Percentiles rank a stretch among this genome's conserved stretches.
Conservation (phyloP, 2,113 vertebrate species). For the Petrocephalus zakoni region DNA sequence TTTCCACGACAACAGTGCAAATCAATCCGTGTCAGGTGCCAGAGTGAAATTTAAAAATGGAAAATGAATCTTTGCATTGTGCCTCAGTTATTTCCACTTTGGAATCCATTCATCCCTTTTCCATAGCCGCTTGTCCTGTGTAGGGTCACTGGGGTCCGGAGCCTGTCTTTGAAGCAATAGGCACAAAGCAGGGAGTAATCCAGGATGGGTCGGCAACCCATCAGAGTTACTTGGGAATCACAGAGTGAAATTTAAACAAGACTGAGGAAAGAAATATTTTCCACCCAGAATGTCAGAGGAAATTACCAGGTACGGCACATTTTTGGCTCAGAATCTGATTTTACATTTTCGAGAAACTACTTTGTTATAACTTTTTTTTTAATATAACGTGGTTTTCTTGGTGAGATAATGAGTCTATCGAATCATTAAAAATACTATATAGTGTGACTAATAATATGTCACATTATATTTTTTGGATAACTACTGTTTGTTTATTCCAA, state of each 20-base stretch:
- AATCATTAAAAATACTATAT: background rate
- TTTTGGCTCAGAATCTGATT: constrained; percentile 38
- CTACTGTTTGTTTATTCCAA: background rate
- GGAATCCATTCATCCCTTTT: background rate
- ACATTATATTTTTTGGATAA: background rate
- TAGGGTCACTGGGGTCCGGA: background rate
- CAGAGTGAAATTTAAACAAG: background rate
- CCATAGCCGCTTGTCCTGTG: background rate
- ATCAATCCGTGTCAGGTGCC: background rate
- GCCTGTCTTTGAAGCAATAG: background rate
- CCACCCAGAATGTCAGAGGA: constrained; percentile 25
- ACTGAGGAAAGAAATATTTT: constrained; percentile 7
- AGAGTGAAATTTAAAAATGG: background rate
- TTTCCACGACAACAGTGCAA: background rate
- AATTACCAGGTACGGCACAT: constrained; percentile 23
- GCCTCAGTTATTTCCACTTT: background rate
- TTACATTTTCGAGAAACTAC: constrained; percentile 34
- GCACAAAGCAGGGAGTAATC: background rate
- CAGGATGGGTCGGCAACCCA: background rate
- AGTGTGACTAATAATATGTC: background rate
- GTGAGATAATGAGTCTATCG: background rate
- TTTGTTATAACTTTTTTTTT: constrained; percentile 19
- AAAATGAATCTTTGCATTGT: background rate
- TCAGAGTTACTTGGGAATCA: background rate
- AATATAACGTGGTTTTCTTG: background rate